Base-by-base conservation (phyloP, 1,140 invertebrate genomes). In the Sarcophaga peregrina region DNA sequence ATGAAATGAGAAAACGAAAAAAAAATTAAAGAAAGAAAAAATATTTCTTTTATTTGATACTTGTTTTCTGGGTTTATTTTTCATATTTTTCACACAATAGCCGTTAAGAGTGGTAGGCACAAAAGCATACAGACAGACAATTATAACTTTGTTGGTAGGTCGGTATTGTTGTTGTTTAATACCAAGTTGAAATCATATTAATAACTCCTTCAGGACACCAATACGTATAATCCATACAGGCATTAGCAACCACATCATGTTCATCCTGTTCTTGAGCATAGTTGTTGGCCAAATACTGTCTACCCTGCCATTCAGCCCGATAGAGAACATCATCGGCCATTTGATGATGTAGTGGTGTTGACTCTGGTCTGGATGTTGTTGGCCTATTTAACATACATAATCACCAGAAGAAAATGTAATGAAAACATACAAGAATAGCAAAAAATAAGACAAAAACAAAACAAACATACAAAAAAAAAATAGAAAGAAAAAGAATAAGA, bases 351-450 rank as follows among this genome's bases (percentile, higher is more conserved):
- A 50, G 45, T 15, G 48, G 62, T 20, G 68, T 17, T 25, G 17
- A 58, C 81, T 84, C 81, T 46, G 20, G 74, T 47, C 17, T 48
- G 5, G 82, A 84, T 80, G 84, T 82, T 72, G 83, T 84, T 68
- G 82, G 82, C 82, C 85, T 85, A 84, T 84, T 48, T 73, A 74
- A 48, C 72, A 78, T 68, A 58, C 7, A 17, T 25, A 87, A 91
- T 89, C 89, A 92, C 91, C 90, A 91, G 85, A 92, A 89, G 50
- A 92, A 85, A 37, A 37, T 37, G 4, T 37, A 37, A 37, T 37
- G 25, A 37, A 37, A 37, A 4, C 25, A 37, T 37, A 37, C 25
- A 37, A 37, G 25, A 37, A 37, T 2, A 37, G 4, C 25, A 37
- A 37, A 37, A n/a, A n/a, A n/a, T n/a, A n/a, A n/a, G 1, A 37